A percentile compares a stretch with the other conserved stretches of the same genome.
phyloP scores from a whole-genome alignment of 1,140 invertebrate species.

The Vanessa tameamea region DNA sequence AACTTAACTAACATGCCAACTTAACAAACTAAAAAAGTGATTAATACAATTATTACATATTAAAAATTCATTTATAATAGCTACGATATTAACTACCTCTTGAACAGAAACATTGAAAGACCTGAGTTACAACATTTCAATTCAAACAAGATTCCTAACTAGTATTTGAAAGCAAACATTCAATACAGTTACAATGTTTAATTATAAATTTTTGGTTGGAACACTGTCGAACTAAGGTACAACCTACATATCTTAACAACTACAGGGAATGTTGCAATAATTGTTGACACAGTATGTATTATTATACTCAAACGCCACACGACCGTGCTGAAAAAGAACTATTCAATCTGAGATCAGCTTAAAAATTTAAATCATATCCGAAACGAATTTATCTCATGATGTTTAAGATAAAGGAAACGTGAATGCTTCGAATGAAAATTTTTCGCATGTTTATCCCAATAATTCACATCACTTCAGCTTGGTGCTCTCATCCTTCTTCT shows the following conservation, averaged over 20 bases:
- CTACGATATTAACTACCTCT: too few species aligned
- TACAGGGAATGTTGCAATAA: constrained; percentile 27
- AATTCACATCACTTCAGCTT: too few species aligned
- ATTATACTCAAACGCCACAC: background rate
- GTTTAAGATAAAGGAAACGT: too few species aligned
- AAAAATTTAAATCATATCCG: too few species aligned
- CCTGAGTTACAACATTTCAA: constrained; percentile 23
- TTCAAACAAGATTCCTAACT: constrained; percentile 32
- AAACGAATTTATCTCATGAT: too few species aligned
- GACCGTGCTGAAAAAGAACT: background rate
- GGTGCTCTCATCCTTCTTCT: too few species aligned
- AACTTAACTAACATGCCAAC: too few species aligned
- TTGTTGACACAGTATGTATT: constrained; percentile 29
- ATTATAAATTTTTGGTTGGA: constrained; percentile 32
- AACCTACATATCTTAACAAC: constrained; percentile 53
- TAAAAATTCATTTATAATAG: too few species aligned
- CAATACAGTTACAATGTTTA: constrained; percentile 27
- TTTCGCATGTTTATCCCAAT: too few species aligned
- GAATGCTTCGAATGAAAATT: too few species aligned
- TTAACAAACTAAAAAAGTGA: too few species aligned
- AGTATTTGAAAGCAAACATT: constrained; percentile 32
- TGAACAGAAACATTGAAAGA: constrained; percentile 22
- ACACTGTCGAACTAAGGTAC: constrained; percentile 21
- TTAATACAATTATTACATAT: too few species aligned
- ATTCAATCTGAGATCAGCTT: background rate